Base-by-base conservation (phyloP, 2,797 vertebrate genomes). In the Notolabrus celidotus region DNA sequence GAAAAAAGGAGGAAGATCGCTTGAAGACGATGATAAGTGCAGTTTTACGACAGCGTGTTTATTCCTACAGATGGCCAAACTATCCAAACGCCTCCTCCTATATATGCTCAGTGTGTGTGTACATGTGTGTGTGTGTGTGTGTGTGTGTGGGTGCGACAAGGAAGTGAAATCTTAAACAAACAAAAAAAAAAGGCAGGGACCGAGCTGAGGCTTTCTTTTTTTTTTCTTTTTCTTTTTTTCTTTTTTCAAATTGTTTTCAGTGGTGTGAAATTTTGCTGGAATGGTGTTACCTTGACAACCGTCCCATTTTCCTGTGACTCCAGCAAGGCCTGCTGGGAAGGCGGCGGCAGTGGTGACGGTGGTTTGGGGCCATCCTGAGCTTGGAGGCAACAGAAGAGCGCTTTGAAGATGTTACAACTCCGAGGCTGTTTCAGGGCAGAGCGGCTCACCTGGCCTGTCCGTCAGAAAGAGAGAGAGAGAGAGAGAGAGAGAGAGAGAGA, bases 331-430 rank as follows among this genome's bases (percentile, higher is more conserved):
- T 96, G 95, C 75, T 94, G 95, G 86, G 91, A 92, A 64, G 94
- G 89, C 53, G 89, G 90, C 12, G 82, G 84, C 52, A 68, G 80
- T 5, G 86, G 80, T 2, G 86, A 81, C 9, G 79, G 75, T 55
- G 87, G 80, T 84, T 94, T 95, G 78, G 93, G 90, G 75, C 92
- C 95, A 96, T 96, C 95, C 92, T 95, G 95, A 80, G 94, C 86
- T 54, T 93, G 92, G 75, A 96, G 93, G 95, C 96, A 97, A 84
- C 95, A 97, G 93, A 96, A 96, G 79, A 97, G 93, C 0, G 95
- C 94, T 90, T 95, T 95, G 87, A 96, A 96, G 94, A 96, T 94
- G 88, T 93, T 97, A 76, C 95, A 94, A 82, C 95, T 95, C 75
- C 94, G 94, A 23, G 95, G 96, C 88, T 96, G 96, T 93, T 95